A percentile compares a stretch with the other conserved stretches of the same genome.
phyloP scores from a whole-genome alignment of 1,140 invertebrate species.

The Pseudomyrmex dendroicus region DNA sequence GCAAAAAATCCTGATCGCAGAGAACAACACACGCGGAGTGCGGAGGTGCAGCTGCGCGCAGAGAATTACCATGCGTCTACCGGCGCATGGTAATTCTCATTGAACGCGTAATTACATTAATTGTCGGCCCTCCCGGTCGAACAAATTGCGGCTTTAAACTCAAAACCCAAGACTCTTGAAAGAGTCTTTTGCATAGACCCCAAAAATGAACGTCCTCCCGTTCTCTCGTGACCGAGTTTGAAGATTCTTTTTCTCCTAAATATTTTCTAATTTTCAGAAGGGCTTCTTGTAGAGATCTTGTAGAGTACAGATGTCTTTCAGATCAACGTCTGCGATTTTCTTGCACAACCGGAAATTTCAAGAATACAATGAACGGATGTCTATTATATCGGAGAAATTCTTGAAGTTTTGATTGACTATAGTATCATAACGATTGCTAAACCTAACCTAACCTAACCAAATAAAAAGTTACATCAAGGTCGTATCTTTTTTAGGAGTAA shows the following conservation, averaged over 20 bases:
- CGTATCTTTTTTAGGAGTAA: no score
- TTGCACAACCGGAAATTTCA: no score
- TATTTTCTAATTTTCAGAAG: no score
- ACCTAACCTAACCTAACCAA: no score
- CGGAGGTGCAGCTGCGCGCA: conserved; percentile 25
- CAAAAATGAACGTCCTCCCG: conserved; percentile 48
- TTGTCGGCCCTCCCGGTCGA: conserved; percentile 63
- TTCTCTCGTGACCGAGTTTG: neutral
- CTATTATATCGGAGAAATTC: no score
- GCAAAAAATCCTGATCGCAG: conserved; percentile 68
- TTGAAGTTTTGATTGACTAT: no score
- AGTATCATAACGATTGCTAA: no score
- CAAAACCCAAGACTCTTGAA: neutral
- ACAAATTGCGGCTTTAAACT: conserved; percentile 77
- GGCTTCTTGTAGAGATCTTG: no score
- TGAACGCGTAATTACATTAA: conserved; percentile 75
- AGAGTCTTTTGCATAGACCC: neutral
- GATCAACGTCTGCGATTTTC: no score
- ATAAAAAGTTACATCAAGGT: no score
- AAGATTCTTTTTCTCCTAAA: neutral
- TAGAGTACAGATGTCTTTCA: no score
- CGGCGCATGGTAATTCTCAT: conserved; percentile 70
- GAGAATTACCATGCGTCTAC: neutral
- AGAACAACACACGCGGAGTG: neutral
- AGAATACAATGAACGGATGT: no score